Percentiles rank a stretch among this genome's conserved stretches.
These are phyloP conservation scores for Bunonema sp. DNA, from an alignment of 2,888 invertebrate species.

Conservation along the genomic window DNA sequence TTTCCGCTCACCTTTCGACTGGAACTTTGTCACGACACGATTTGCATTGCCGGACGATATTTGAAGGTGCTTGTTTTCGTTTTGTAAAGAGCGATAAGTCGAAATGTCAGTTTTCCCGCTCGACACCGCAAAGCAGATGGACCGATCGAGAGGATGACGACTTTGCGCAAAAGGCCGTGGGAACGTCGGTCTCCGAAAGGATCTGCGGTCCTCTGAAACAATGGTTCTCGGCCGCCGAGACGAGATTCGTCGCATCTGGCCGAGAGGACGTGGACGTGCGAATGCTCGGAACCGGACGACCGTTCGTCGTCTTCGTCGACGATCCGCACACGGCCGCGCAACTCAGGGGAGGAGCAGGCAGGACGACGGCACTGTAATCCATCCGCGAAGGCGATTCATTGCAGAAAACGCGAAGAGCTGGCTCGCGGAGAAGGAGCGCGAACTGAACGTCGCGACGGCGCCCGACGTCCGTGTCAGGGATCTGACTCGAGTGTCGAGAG, in stretches of 20 bases:
- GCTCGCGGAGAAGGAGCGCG: background rate
- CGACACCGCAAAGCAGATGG: too few relatives aligned
- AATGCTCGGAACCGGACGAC: constrained; percentile 67
- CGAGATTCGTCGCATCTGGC: constrained; percentile 29
- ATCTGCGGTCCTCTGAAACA: constrained; percentile 17
- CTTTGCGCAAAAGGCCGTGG: too few relatives aligned
- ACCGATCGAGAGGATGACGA: too few relatives aligned
- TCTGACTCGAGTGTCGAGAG: constrained; percentile 14
- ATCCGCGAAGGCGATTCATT: too few relatives aligned
- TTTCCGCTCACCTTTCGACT: too few relatives aligned
- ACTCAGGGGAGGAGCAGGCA: constrained; percentile 2
- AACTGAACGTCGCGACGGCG: constrained; percentile 6
- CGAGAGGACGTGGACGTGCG: constrained; percentile 92
- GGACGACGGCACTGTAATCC: background rate
- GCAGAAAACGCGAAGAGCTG: constrained; percentile 1
- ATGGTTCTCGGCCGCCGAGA: constrained; percentile 17
- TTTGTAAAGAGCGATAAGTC: too few relatives aligned
- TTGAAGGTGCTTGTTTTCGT: too few relatives aligned
- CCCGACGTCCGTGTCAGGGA: constrained; percentile 15
- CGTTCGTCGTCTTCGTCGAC: constrained; percentile 73
- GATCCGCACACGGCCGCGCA: constrained; percentile 45
- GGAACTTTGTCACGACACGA: too few relatives aligned
- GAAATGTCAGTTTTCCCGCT: too few relatives aligned
- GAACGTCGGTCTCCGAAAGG: constrained; percentile 37
- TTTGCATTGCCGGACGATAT: too few relatives aligned